Percentiles rank a stretch among this genome's conserved stretches.
Evolutionary conservation across 2,888 invertebrate genomes (phyloP).

Genomic region (Campoplex nolae): DNA sequence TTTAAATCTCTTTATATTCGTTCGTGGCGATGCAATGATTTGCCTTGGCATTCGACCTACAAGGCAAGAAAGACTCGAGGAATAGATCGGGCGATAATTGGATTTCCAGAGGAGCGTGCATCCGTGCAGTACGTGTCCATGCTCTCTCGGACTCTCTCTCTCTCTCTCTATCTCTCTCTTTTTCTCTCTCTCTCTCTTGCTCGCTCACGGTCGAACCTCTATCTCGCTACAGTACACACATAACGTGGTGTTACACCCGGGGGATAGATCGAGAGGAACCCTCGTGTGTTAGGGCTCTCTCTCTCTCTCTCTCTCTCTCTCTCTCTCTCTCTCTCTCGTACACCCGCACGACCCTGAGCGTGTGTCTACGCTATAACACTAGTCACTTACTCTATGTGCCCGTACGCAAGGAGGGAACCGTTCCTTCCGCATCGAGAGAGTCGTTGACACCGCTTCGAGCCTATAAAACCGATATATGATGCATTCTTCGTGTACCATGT

Average conservation of each 20-base stretch:
- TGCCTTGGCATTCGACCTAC: constrained; percentile 60
- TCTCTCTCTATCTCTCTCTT: constrained; percentile 14
- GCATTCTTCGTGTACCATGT: not conserved
- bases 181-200: constrained; percentile 19
- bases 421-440: constrained; percentile 66
- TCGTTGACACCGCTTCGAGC: constrained; percentile 65
- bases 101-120: constrained; percentile 70
- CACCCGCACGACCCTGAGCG: constrained; percentile 41
- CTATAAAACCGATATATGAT: constrained; percentile 35
- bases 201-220: constrained; percentile 22
- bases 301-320: constrained; percentile 31
- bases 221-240: constrained; percentile 39
- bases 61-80: constrained; percentile 48
- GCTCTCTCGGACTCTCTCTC: constrained; percentile 42
- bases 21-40: constrained; percentile 40
- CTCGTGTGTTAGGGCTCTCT: constrained; percentile 37
- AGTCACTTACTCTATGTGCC: constrained; percentile 48
- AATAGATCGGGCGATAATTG: constrained; percentile 70
- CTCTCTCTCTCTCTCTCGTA: constrained; percentile 36
- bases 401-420: constrained; percentile 57
- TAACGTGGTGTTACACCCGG: constrained; percentile 43
- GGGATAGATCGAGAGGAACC: constrained; percentile 52
- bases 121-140: constrained; percentile 60
- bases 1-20: not conserved
- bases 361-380: constrained; percentile 38